These are phyloP conservation scores for Mellivora capensis DNA, from an alignment of 2,113 vertebrate species.

Conservation along the genomic window DNA sequence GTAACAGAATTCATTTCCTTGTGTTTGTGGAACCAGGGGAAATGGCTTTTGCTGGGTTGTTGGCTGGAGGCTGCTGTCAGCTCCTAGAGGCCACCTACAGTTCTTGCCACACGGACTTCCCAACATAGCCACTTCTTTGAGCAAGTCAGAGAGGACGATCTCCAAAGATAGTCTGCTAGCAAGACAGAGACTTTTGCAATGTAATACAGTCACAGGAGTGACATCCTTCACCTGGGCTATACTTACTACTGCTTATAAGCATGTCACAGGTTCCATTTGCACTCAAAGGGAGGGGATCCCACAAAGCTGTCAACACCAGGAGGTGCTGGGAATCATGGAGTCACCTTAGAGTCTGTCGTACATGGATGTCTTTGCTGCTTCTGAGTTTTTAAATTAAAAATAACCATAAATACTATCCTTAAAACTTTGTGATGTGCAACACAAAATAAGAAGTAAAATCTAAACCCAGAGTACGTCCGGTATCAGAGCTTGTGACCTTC, in stretches of 20 bases:
- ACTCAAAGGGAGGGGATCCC: background rate
- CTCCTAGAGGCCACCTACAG: background rate
- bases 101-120: background rate
- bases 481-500: background rate
- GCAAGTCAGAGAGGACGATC: background rate
- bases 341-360: background rate
- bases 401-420: background rate
- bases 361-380: background rate
- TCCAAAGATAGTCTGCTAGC: background rate
- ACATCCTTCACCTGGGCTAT: background rate
- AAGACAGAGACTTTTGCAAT: background rate
- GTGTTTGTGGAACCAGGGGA: background rate
- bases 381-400: background rate
- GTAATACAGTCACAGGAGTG: background rate
- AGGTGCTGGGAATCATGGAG: background rate
- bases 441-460: background rate
- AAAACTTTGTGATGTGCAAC: background rate
- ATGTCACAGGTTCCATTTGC: background rate
- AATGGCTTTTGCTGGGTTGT: background rate
- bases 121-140: background rate
- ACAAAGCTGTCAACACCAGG: background rate
- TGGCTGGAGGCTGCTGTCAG: background rate
- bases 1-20: background rate
- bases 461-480: background rate
- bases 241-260: background rate